Evolutionary conservation across 2,113 vertebrate species (phyloP).

Genomic region (Hymenochirus boettgeri): DNA sequence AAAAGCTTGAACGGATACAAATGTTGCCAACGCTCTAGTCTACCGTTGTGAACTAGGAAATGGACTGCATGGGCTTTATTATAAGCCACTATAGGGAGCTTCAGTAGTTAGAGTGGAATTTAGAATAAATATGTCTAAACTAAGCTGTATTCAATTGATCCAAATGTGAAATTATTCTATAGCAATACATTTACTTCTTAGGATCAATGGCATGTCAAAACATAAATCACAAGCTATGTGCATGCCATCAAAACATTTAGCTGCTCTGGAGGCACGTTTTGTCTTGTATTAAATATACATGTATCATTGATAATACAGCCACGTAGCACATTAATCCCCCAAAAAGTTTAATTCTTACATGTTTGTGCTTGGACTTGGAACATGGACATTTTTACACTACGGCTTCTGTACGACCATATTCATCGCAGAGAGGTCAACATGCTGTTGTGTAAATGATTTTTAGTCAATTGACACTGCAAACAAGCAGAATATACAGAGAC

Average conservation of each 20-base stretch:
- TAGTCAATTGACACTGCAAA: neutral
- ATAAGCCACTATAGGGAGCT: no score
- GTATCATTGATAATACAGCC: neutral
- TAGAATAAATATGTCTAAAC: neutral
- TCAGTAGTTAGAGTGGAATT: no score
- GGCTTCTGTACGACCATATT: neutral
- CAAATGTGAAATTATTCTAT: neutral
- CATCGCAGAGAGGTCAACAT: neutral
- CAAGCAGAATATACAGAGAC: neutral
- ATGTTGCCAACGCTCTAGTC: no score
- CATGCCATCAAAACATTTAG: neutral
- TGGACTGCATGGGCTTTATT: no score
- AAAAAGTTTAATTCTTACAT: neutral
- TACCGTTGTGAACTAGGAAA: no score
- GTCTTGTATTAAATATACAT: neutral
- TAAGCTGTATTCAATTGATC: neutral
- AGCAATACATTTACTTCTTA: neutral
- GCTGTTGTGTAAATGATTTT: neutral
- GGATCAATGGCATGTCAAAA: neutral
- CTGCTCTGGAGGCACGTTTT: neutral
- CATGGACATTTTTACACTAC: neutral
- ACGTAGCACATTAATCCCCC: neutral
- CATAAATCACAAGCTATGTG: neutral
- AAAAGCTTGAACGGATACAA: no score
- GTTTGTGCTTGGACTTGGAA: neutral